phyloP scores from a whole-genome alignment of 2,113 vertebrate genomes.

The mouse (Mus musculus) region GRCm39 chr7:16034501-16035000 shows the following conservation, averaged over 20 bases:
- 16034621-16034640: neutral
- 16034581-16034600: neutral
- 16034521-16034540: no score
- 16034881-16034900: neutral
- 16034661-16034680: neutral
- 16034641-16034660: neutral
- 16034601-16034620: neutral
- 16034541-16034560: neutral
- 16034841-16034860: neutral
- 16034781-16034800: no score
- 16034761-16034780: no score
- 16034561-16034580: neutral
- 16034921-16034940: no score
- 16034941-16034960: neutral
- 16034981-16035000: neutral
- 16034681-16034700: neutral
- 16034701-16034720: neutral
- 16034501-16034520: no score
- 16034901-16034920: neutral
- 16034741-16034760: neutral
- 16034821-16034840: neutral
- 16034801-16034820: no score
- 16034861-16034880: neutral
- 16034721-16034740: neutral
- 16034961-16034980: neutral